Evolutionary conservation across 2,113 vertebrate species (phyloP), one percentile per base, ranked within the genome.

Genomic region (Cathartes aura): DNA sequence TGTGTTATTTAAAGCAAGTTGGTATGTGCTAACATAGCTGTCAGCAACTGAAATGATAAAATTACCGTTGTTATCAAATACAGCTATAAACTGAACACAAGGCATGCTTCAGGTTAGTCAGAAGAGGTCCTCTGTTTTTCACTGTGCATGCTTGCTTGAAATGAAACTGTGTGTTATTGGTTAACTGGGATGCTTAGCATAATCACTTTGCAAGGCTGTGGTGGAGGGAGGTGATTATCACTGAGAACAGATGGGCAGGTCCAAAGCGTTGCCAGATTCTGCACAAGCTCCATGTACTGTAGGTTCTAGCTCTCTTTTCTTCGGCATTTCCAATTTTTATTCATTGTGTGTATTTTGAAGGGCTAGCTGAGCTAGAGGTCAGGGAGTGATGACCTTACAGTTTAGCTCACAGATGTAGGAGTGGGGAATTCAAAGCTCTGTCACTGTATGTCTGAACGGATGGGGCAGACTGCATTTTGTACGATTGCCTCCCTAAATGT

Each of bases 211-310:
- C 98, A 97, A 99, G 98, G 98, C 98, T 98, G 98, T 98, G 98
- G 98, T 98, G 93, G 98, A 98, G 98, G 99, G 98, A 98, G 98
- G 98, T 98, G 99, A 98, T 99, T 99, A 99, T 99, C 99, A 98
- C 97, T 91, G 97, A 97, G 98, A 99, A 98, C 99, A 99, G 98
- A 99, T 99, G 98, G 99, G 99, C 97, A 98, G 98, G 98, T 98
- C 98, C 97, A 95, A 96, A 98, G 98, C 98, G n/a, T 97, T 98
- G 98, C 98, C 98, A 99, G 98, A 98, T 98, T 96, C 98, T 97
- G 97, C 97, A 98, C 96, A 92, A 95, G 98, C 98, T 98, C 94
- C 94, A 68, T 93, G 97, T 98, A 94, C 96, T 93, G 95, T 97
- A 96, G 96, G 95, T 97, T 98, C 97, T 97, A 97, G 82, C 96